Conservation (phyloP, 1,140 invertebrate species). For the Drosophila sproati region DNA sequence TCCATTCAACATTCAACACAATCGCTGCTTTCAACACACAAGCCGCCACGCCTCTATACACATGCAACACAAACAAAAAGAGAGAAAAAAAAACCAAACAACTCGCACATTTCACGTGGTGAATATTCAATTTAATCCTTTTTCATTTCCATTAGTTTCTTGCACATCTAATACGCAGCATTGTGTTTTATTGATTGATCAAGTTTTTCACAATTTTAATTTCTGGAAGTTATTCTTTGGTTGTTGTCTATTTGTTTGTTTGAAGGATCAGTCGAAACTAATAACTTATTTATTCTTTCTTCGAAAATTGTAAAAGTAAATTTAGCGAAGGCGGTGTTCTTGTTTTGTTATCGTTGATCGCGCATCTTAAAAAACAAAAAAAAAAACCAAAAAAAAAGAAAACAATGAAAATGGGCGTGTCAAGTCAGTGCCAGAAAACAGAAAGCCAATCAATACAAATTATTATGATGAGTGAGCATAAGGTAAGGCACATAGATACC, state of each 20-base stretch:
- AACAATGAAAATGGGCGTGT: constrained; percentile 59
- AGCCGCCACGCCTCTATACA: background rate
- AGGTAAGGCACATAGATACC: constrained; percentile 74
- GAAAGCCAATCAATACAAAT: constrained; percentile 73
- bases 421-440: constrained; percentile 68
- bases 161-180: constrained; percentile 12
- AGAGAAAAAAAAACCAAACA: background rate
- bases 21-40: constrained; percentile 23
- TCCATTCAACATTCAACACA: constrained; percentile 27
- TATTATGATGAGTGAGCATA: constrained; percentile 83
- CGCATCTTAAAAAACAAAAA: constrained; percentile 47
- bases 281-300: constrained; percentile 53
- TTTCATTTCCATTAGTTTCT: constrained; percentile 17
- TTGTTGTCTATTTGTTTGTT: constrained; percentile 22
- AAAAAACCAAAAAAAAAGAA: constrained; percentile 21
- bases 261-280: constrained; percentile 51
- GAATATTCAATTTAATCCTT: constrained; percentile 8
- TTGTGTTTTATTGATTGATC: constrained; percentile 5
- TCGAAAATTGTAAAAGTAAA: constrained; percentile 43
- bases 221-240: constrained; percentile 9
- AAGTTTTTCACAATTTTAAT: constrained; percentile 14
- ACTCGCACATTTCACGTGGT: constrained; percentile 15
- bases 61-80: constrained; percentile 40
- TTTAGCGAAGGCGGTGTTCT: constrained; percentile 57
- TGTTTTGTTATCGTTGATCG: constrained; percentile 62